Conservation (phyloP, 1,140 invertebrate species). For the Bombus confusus region DNA sequence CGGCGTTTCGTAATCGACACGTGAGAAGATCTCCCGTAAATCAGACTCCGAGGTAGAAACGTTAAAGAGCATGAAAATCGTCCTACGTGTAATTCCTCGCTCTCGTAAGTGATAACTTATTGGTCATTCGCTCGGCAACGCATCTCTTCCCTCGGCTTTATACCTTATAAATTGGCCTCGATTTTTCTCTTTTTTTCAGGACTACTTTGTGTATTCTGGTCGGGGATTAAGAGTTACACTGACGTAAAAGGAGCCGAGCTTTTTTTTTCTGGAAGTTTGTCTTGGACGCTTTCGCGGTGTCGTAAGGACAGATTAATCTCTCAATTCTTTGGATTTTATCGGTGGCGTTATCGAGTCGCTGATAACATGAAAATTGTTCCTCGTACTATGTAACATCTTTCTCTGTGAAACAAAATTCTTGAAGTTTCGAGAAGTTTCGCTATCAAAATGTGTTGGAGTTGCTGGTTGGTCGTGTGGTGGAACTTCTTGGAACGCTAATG, state of each 20-base stretch:
- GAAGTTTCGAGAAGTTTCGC: no score
- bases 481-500: no score
- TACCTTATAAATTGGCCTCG: background rate
- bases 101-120: background rate
- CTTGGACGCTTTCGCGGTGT: no score
- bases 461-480: no score
- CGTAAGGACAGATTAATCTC: background rate
- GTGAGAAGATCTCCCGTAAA: background rate
- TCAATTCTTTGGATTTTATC: background rate
- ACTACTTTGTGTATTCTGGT: background rate
- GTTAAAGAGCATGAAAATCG: background rate
- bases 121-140: background rate
- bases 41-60: background rate
- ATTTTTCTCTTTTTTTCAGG: background rate
- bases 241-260: background rate
- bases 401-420: no score
- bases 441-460: no score
- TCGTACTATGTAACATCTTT: no score
- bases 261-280: no score
- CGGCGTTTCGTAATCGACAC: slow-evolving; percentile 36
- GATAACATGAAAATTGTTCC: background rate
- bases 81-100: background rate
- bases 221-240: background rate
- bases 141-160: background rate
- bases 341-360: background rate